Conservation (phyloP, 35 echinoderm and acorn worm species). For the Hemicentrotus pulcherrimus region DNA sequence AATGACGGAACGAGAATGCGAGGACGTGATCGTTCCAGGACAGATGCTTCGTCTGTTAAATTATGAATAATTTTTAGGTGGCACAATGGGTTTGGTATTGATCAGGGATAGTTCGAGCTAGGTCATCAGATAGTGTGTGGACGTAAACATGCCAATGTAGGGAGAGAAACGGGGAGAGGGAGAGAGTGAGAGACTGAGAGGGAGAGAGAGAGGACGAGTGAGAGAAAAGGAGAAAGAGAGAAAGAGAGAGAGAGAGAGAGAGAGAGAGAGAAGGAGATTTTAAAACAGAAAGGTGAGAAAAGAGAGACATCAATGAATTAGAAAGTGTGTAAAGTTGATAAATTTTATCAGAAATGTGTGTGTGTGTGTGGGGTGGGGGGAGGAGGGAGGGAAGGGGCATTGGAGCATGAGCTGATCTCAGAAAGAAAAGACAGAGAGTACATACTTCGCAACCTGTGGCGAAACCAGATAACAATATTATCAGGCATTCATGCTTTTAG, state of each 20-base stretch:
- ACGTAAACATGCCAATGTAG: neutral
- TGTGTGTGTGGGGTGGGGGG: too few species aligned
- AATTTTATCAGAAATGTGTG: too few species aligned
- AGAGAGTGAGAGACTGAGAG: neutral
- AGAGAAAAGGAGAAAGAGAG: neutral
- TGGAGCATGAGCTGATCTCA: too few species aligned
- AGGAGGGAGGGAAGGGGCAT: too few species aligned
- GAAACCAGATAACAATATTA: too few species aligned
- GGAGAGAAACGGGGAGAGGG: neutral
- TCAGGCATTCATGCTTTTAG: too few species aligned
- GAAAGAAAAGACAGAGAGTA: too few species aligned
- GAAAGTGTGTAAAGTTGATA: too few species aligned
- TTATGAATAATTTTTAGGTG: neutral
- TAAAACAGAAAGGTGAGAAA: too few species aligned
- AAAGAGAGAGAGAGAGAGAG: too few species aligned
- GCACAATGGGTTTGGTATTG: neutral
- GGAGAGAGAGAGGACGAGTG: neutral
- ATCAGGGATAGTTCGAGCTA: neutral
- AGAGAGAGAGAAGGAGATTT: too few species aligned
- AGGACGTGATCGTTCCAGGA: conserved; percentile 7
- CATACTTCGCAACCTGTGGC: too few species aligned
- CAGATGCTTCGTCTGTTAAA: neutral
- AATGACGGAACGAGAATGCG: neutral
- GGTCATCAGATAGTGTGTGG: neutral
- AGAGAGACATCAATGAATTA: neutral